These are phyloP conservation scores for Pachypeltis micranthus DNA, from an alignment of 1,140 invertebrate species.

Conservation along the genomic window DNA sequence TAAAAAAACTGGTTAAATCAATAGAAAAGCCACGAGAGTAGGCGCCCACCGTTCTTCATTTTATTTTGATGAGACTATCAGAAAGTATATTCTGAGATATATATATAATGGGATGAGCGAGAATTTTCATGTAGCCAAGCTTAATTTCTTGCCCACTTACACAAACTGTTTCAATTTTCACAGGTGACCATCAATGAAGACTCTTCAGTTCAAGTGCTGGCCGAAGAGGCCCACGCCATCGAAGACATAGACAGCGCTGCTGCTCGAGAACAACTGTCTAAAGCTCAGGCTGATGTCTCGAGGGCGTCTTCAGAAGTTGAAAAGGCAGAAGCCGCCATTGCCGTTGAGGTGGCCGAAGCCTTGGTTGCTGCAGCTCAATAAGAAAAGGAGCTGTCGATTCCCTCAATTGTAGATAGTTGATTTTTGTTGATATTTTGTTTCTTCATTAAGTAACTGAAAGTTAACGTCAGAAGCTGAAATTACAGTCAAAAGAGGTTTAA, in stretches of 20 bases:
- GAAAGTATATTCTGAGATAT: no score
- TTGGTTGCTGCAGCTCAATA: slow-evolving; percentile 72
- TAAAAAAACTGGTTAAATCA: no score
- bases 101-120: no score
- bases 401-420: slow-evolving; percentile 17
- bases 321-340: slow-evolving; percentile 86
- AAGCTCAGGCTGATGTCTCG: slow-evolving; percentile 69
- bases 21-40: no score
- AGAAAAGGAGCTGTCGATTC: no score
- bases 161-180: slow-evolving; percentile 7
- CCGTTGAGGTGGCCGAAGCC: slow-evolving; percentile 89
- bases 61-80: no score
- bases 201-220: slow-evolving; percentile 92
- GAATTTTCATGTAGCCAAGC: no score
- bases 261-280: slow-evolving; percentile 67
- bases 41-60: no score
- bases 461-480: no score
- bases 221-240: slow-evolving; percentile 89
- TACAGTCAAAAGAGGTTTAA: no score
- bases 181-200: slow-evolving; percentile 91
- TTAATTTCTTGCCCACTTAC: not conserved
- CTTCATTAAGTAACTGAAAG: no score
- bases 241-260: slow-evolving; percentile 70
- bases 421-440: not conserved
- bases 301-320: slow-evolving; percentile 71